Evolutionary conservation across 2,113 vertebrate species (phyloP).

Genomic region (Phalacrocorax aristotelis): DNA sequence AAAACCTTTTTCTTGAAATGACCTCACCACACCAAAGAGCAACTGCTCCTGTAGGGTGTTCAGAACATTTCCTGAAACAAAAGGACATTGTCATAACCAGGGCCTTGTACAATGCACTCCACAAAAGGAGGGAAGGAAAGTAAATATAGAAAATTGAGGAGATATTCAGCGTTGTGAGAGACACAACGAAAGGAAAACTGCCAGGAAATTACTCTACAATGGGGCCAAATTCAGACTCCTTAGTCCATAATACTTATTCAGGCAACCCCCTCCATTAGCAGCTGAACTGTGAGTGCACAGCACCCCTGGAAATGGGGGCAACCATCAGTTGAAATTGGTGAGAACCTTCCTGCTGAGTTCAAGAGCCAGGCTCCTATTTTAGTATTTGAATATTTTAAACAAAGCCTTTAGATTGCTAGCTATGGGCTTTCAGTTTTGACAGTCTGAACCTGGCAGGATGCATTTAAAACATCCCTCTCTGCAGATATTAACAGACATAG

Average conservation of each 20-base stretch:
- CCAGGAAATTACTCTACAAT: slow-evolving; percentile 43
- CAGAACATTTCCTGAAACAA: slow-evolving; percentile 24
- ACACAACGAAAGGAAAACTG: slow-evolving; percentile 44
- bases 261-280: neutral
- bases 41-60: neutral
- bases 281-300: neutral
- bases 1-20: neutral
- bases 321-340: neutral
- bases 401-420: neutral
- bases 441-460: neutral
- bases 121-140: slow-evolving; percentile 34
- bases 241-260: neutral
- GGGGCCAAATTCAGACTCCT: neutral
- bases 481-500: neutral
- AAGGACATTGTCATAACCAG: slow-evolving; percentile 30
- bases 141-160: slow-evolving; percentile 50
- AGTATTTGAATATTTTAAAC: neutral
- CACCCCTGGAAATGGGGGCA: neutral
- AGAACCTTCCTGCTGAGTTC: neutral
- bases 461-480: neutral
- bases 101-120: neutral
- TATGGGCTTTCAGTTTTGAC: neutral
- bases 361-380: neutral
- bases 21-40: neutral
- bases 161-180: slow-evolving; percentile 16